Evolutionary conservation across 2,888 invertebrate genomes (phyloP), one percentile per base, ranked within the genome.

Genomic region (Phalangium opilio): DNA sequence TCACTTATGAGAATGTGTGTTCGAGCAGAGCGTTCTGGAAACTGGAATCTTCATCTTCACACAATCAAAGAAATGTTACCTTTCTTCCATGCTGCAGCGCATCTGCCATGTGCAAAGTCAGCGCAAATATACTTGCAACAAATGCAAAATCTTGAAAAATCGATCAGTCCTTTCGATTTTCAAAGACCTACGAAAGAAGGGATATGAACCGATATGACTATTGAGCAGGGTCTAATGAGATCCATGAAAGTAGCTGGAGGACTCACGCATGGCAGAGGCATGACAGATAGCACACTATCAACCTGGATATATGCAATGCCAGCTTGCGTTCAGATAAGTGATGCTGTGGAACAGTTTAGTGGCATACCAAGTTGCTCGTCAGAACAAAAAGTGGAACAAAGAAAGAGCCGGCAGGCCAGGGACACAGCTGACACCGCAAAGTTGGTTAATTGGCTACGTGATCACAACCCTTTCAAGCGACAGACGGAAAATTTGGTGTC

Each of bases 71-170:
- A 43, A 33, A 32, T 43, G 43, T 15, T 43, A 15, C 33, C 32
- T 1, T 17, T 15, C 14, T 43, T 43, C 8, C 32, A 27, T 33
- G 2, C 43, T n/a, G 27, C 33, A 33, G 65, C 65, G 11, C 62
- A 67, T 57, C 62, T 62, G 45, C 44, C 54, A 3, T 64, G 65
- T 55, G 61, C 63, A 27, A 63, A 63, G 55, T 60, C 55, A 41
- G 52, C 51, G 18, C 62, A 63, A 38, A 42, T 66, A 5, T 64
- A 65, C 57, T 46, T 66, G 17, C 66, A 67, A 59, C 62, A 64
- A 54, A 66, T 65, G 64, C 38, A 42, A 12, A 45, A 55, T 14
- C 51, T 61, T 41, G 42, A 53, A 55, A 33, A 42, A 34, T 44
- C 35, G 15, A 19, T 43, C 40, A 21, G 11, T 14, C 27, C 41